A percentile compares a stretch with the other conserved stretches of the same genome.
Evolutionary conservation across 2,888 invertebrate species (phyloP).

Genomic region (Rapana venosa): DNA sequence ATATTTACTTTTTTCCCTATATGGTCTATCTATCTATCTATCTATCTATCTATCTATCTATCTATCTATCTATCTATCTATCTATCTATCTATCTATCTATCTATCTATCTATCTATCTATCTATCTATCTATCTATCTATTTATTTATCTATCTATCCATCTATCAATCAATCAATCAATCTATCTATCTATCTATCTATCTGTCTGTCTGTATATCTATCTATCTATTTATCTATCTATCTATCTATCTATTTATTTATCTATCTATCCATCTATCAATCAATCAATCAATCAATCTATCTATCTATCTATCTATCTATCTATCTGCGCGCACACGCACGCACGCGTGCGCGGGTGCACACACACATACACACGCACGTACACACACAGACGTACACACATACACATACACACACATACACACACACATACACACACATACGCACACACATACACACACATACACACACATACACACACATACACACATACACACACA

Average conservation of each 20-base stretch:
- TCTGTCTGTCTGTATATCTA: not conserved
- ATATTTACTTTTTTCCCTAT: too few relatives aligned
- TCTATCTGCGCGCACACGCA: not conserved
- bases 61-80: not conserved
- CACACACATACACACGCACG: not conserved
- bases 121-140: not conserved
- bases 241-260: not conserved
- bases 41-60: not conserved
- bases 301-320: not conserved
- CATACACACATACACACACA: too few relatives aligned
- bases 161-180: not conserved
- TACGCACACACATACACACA: not conserved
- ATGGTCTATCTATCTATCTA: not conserved
- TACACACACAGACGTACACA: too few relatives aligned
- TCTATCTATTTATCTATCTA: not conserved
- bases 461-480: too few relatives aligned
- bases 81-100: not conserved
- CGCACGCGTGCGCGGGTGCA: not conserved
- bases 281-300: not conserved
- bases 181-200: not conserved
- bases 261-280: not conserved
- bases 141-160: not conserved
- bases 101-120: not conserved
- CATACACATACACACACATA: not conserved
- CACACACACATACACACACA: not conserved